Evolutionary conservation across 2,888 invertebrate genomes (phyloP).

Genomic region (Lasiommata megera): DNA sequence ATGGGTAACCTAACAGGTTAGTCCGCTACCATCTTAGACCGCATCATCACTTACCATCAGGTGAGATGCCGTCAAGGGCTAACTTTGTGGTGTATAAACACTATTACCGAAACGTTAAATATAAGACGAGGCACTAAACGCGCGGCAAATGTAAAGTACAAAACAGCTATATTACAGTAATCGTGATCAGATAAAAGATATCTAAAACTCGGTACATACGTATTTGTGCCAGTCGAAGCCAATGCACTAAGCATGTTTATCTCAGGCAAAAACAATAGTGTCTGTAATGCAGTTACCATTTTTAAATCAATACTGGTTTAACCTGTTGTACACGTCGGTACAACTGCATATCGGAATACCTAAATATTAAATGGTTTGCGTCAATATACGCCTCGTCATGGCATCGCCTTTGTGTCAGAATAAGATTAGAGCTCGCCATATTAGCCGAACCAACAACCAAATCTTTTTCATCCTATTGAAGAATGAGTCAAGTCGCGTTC

Average conservation of each 20-base stretch:
- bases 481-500: conserved; percentile 42
- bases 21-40: no score
- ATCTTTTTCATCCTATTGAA: conserved; percentile 49
- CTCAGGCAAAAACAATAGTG: conserved; percentile 17
- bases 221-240: conserved; percentile 16
- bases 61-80: no score
- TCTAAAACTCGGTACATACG: conserved; percentile 18
- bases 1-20: no score
- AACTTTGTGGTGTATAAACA: no score
- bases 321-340: conserved; percentile 47
- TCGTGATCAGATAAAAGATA: conserved; percentile 25
- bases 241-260: conserved; percentile 25
- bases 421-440: conserved; percentile 72
- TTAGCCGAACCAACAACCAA: conserved; percentile 60
- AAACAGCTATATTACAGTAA: conserved; percentile 24
- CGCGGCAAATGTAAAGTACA: conserved; percentile 24
- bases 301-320: conserved; percentile 22
- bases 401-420: conserved; percentile 70
- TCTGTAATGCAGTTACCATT: conserved; percentile 12
- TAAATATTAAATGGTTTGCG: conserved; percentile 78
- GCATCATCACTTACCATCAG: no score
- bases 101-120: conserved; percentile 2
- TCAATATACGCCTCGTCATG: conserved; percentile 73
- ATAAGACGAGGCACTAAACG: conserved; percentile 4
- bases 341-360: conserved; percentile 66